Conservation (phyloP, 64 coral and sea anemone genomes). For the Montipora sp. region DNA sequence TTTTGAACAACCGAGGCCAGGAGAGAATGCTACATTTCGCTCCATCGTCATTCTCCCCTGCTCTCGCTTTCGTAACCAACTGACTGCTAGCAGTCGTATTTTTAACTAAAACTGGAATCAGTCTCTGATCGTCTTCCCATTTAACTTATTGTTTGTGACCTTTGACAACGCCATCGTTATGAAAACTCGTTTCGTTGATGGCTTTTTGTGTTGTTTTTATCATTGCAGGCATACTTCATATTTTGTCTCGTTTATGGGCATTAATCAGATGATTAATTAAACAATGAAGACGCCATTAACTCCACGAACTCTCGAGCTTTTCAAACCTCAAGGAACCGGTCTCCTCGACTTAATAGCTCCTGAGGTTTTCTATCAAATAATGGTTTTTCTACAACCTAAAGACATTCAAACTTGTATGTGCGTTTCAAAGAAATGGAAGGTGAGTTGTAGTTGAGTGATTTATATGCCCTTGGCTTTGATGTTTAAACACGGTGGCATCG, state of each 20-base stretch:
- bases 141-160: no score
- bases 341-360: conserved; percentile 23
- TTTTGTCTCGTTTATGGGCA: background rate
- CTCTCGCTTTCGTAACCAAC: no score
- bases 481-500: no score
- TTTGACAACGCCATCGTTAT: no score
- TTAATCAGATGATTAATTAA: background rate
- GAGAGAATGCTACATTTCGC: no score
- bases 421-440: conserved; percentile 41
- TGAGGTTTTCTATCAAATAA: conserved; percentile 45
- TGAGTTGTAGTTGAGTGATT: background rate
- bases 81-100: no score
- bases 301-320: conserved; percentile 15
- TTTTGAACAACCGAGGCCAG: no score
- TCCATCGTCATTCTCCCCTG: no score
- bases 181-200: no score
- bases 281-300: conserved; percentile 28
- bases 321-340: conserved; percentile 7
- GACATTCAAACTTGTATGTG: conserved; percentile 40
- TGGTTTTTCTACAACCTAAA: conserved; percentile 28
- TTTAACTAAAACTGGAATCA: no score
- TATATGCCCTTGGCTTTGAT: background rate
- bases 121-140: no score
- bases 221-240: background rate
- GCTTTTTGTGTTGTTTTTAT: no score